Base-by-base conservation (phyloP, 2,888 invertebrate species). In the Drosophila mayaguana region DNA sequence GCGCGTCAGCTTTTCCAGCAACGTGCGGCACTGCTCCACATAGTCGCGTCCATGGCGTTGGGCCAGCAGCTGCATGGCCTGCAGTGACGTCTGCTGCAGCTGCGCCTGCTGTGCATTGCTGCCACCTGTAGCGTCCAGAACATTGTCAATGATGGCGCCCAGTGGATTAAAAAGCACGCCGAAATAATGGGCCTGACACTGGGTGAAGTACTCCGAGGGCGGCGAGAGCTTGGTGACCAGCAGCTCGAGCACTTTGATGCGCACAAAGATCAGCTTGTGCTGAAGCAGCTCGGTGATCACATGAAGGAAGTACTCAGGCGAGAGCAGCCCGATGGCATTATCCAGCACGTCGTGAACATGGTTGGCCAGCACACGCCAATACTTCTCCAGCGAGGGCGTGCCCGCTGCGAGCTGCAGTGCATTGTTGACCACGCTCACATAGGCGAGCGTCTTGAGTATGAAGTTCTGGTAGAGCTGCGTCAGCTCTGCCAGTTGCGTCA, bases 161-260 rank as follows among this genome's bases (percentile, higher is more conserved):
- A 97, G 91, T 0, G 95, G 94, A 0, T 94, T 94, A 0, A 97
- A 93, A 43, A 97, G 89, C 0, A 94, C 93, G 28, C 94, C 93
- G 12, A 97, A 90, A 54, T 94, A 89, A 0, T 92, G 90, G 14
- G 93, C 93, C 40, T 94, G 93, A 6, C 94, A 94, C 59, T 94
- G 93, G 0, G 93, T 92, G 56, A 95, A 95, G 81, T 95, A 95
- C 72, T 94, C 94, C 5, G 94, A 94, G 70, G 95, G 95, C 70
- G 95, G 94, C 76, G 96, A 96, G 9, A 98, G 93, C 92, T 98
- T 97, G 11, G 94, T 94, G 84, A 97, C 97, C 1, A 99, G 93
- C 43, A 99, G 92, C 87, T 98, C 98, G 93, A 99, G 94, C 0
- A 97, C 95, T 91, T 97, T 96, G 68, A 96, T 94, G 74, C 96